Base-by-base conservation (phyloP, 2,888 invertebrate genomes). In the Catocala sponsa region DNA sequence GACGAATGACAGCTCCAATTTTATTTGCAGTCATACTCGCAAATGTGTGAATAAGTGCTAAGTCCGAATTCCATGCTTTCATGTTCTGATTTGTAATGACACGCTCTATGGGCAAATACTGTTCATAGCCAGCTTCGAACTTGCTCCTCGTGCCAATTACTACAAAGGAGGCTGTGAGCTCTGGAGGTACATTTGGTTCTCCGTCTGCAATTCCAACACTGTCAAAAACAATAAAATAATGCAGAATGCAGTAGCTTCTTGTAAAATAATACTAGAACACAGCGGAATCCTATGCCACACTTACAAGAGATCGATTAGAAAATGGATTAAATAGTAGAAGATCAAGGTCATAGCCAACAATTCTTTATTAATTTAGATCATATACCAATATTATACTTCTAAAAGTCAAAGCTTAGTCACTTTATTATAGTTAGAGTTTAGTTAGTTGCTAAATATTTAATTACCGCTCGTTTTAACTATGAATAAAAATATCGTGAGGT, bases 31-130 rank as follows among this genome's bases (percentile, higher is more conserved):
- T 84, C 90, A 91, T 90, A 0, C 81, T 84, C 0, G 87, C 83
- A 38, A 89, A 91, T 0, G 91, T 91, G 42, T 74, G 87, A 0
- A 91, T 87, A 11, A 91, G 44, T 5, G 85, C 83, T 1, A 91
- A 59, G 50, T 91, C 87, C 1, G 88, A 88, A 0, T 83, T 85
- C 88, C 87, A 90, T 0, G 77, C 79, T 10, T 52, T 78, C 52
- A 74, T 87, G 2, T 80, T 75, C 0, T 90, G 91, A 60, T 91
- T 91, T 0, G 74, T 82, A 1, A 88, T 10, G 5, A 91, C 75
- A 55, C 84, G 79, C 57, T 91, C 91, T 48, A 91, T 91, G 0
- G 90, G 91, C 0, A 91, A 76, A 64, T 91, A 91, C 55, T 88
- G 87, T 65, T 91, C 91, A 58, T 90, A 88, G 6, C 87, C 88